Percentiles rank a stretch among this genome's conserved stretches.
phyloP scores from a whole-genome alignment of 2,888 invertebrate species.

The Syrista parreyssii region DNA sequence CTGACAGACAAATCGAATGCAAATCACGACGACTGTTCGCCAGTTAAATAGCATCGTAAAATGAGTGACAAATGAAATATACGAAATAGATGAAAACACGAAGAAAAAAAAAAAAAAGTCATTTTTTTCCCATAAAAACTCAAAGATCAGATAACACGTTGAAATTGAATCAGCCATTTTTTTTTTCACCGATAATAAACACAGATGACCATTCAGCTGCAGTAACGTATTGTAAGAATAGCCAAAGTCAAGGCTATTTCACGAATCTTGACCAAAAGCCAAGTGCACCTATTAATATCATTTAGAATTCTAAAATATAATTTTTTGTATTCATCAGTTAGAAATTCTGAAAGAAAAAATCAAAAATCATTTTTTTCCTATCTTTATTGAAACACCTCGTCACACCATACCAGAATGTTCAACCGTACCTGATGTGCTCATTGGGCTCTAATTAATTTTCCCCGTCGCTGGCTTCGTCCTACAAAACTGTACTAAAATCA shows the following conservation, averaged over 20 bases:
- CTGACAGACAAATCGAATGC: not conserved
- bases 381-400: not conserved
- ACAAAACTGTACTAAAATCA: not conserved
- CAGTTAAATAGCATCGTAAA: not conserved
- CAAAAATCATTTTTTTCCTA: not conserved
- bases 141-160: not conserved
- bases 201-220: not conserved
- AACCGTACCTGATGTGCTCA: no score
- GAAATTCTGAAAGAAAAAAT: not conserved
- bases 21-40: not conserved
- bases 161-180: not conserved
- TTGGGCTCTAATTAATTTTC: not conserved
- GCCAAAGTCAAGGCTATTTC: no score
- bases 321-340: no score
- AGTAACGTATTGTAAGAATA: no score
- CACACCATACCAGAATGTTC: no score
- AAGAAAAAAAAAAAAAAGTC: not conserved
- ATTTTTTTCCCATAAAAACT: not conserved
- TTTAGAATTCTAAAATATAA: no score
- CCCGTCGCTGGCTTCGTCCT: not conserved
- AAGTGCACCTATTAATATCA: no score
- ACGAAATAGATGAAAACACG: not conserved
- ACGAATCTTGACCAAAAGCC: no score
- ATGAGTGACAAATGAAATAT: not conserved
- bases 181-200: not conserved